These are phyloP conservation scores for Ptychoptera albimana DNA, from an alignment of 2,888 invertebrate species.

Conservation along the genomic window DNA sequence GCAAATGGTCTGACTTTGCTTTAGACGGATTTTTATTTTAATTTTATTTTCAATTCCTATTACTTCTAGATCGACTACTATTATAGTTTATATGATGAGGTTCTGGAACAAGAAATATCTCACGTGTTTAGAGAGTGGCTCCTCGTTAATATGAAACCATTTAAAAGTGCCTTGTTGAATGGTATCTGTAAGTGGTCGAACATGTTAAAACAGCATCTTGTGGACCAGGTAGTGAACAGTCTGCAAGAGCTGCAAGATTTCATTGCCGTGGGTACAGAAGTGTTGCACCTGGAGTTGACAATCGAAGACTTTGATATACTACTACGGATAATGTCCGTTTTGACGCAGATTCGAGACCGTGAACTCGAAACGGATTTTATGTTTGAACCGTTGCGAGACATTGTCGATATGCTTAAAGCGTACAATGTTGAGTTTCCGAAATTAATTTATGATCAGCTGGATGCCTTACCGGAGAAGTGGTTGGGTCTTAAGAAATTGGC, in stretches of 20 bases:
- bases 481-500: conserved; percentile 68
- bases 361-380: conserved; percentile 66
- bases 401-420: conserved; percentile 64
- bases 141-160: conserved; percentile 54
- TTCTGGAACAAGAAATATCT: conserved; percentile 24
- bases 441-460: conserved; percentile 58
- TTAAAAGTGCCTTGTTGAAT: conserved; percentile 73
- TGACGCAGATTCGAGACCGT: conserved; percentile 51
- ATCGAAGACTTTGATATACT: conserved; percentile 76
- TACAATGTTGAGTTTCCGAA: conserved; percentile 79
- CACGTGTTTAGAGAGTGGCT: conserved; percentile 63
- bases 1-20: background rate
- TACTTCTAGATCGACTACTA: conserved; percentile 23
- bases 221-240: conserved; percentile 63
- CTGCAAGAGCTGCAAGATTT: conserved; percentile 53
- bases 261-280: conserved; percentile 54
- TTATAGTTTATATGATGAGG: conserved; percentile 21
- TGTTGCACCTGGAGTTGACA: conserved; percentile 51
- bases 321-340: conserved; percentile 65
- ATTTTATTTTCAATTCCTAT: background rate
- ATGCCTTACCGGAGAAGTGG: conserved; percentile 81
- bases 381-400: conserved; percentile 79
- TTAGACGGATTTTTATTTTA: background rate
- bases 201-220: conserved; percentile 70
- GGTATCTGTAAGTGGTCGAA: conserved; percentile 80